Evolutionary conservation across 2,113 vertebrate species (phyloP).

Genomic region (Athene cunicularia): DNA sequence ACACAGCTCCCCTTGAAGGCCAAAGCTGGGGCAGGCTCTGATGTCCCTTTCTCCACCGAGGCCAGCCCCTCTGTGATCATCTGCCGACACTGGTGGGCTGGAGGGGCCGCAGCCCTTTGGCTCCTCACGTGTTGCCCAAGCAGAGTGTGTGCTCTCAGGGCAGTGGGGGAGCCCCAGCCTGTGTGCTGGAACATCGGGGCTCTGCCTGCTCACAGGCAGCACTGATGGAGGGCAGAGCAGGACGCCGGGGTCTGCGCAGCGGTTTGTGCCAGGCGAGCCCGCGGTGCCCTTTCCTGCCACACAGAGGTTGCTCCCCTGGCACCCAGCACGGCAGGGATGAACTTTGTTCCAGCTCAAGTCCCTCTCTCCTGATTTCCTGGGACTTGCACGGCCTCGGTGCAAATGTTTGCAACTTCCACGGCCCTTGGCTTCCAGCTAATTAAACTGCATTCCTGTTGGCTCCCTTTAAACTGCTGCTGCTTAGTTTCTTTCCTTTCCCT

Average conservation of each 20-base stretch:
- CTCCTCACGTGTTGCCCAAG: fast-evolving
- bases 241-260: fast-evolving
- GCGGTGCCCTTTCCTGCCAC: not conserved
- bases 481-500: not conserved
- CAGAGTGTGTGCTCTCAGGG: fast-evolving
- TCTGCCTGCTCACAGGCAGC: not conserved
- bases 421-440: constrained; percentile 19
- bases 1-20: not conserved
- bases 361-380: not conserved
- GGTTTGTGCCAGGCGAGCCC: not conserved
- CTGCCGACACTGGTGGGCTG: not conserved
- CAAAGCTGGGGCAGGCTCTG: not conserved
- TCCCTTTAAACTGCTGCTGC: not conserved
- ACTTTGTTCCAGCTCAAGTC: constrained; percentile 25
- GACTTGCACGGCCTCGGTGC: not conserved
- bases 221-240: not conserved
- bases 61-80: not conserved
- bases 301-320: not conserved
- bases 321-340: not conserved
- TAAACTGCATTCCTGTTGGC: not conserved
- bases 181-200: fast-evolving
- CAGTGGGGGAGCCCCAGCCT: not conserved
- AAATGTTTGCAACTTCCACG: not conserved
- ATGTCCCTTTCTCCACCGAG: not conserved
- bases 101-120: fast-evolving